Evolutionary conservation across 1,140 invertebrate genomes (phyloP).

Genomic region (Sesamia nonagrioides): DNA sequence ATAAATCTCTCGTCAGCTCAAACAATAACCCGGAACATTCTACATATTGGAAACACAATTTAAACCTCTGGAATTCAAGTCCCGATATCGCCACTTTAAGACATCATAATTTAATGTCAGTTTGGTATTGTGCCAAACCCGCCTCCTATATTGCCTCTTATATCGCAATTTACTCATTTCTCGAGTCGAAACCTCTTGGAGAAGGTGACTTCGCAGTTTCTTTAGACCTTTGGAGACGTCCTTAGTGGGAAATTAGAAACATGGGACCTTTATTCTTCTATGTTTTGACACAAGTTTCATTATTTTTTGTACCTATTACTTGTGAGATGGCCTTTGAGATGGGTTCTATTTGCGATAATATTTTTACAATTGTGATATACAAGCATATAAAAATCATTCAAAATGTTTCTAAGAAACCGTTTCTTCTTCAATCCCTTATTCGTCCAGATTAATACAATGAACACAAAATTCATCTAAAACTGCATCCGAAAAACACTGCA

Average conservation of each 20-base stretch:
- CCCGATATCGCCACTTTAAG: conserved; percentile 23
- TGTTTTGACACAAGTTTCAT: not conserved
- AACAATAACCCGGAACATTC: not conserved
- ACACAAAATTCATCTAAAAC: not conserved
- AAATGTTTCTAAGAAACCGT: no score
- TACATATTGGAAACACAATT: conserved; percentile 25
- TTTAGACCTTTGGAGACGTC: not conserved
- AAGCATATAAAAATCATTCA: no score
- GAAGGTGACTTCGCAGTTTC: conserved; percentile 13
- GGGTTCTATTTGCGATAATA: no score
- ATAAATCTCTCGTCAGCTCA: not conserved
- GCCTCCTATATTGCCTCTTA: conserved; percentile 31
- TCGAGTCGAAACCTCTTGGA: conserved; percentile 14
- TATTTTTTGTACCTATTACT: not conserved
- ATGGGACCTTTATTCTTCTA: no score
- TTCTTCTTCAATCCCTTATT: no score
- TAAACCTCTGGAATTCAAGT: conserved; percentile 31
- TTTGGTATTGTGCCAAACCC: conserved; percentile 26
- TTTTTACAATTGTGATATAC: no score
- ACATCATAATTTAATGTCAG: conserved; percentile 42
- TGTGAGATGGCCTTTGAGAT: not conserved
- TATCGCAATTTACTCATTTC: conserved; percentile 42
- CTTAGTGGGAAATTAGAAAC: conserved; percentile 23
- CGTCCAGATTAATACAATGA: not conserved
- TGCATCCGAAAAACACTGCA: conserved; percentile 3